Evolutionary conservation across 1,140 invertebrate genomes (phyloP).

Genomic region (Aphaenogaster rudis): DNA sequence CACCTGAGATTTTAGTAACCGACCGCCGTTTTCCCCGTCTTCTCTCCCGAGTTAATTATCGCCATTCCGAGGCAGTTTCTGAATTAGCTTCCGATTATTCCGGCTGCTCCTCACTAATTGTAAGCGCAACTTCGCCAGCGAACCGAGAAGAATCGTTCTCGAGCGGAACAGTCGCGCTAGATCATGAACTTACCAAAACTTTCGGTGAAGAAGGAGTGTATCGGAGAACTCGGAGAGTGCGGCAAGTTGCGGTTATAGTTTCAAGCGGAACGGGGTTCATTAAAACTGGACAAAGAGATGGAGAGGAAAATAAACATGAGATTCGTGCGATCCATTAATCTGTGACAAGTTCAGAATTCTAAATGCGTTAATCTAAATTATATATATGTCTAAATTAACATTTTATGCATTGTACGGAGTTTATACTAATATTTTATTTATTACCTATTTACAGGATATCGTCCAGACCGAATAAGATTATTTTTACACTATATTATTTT

Average conservation of each 20-base stretch:
- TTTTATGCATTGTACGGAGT: background rate
- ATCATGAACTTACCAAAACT: slow-evolving; percentile 70
- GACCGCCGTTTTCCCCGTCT: slow-evolving; percentile 3
- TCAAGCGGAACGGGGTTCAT: slow-evolving; percentile 46
- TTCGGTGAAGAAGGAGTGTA: slow-evolving; percentile 49
- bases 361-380: background rate
- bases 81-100: slow-evolving; percentile 65
- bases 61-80: slow-evolving; percentile 48
- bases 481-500: background rate
- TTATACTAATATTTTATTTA: slow-evolving; percentile 4
- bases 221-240: slow-evolving; percentile 52
- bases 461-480: background rate
- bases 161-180: slow-evolving; percentile 44
- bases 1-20: slow-evolving; percentile 22
- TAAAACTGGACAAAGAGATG: slow-evolving; percentile 59
- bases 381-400: background rate
- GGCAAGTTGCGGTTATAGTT: slow-evolving; percentile 66
- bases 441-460: background rate
- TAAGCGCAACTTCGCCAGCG: slow-evolving; percentile 55
- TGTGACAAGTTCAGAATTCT: slow-evolving; percentile 33
- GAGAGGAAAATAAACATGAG: slow-evolving; percentile 49
- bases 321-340: slow-evolving; percentile 44
- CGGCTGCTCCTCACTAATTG: slow-evolving; percentile 60
- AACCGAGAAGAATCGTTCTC: slow-evolving; percentile 62
- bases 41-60: slow-evolving; percentile 46